phyloP scores from a whole-genome alignment of 2,113 vertebrate species.

The Serilophus lunatus region DNA sequence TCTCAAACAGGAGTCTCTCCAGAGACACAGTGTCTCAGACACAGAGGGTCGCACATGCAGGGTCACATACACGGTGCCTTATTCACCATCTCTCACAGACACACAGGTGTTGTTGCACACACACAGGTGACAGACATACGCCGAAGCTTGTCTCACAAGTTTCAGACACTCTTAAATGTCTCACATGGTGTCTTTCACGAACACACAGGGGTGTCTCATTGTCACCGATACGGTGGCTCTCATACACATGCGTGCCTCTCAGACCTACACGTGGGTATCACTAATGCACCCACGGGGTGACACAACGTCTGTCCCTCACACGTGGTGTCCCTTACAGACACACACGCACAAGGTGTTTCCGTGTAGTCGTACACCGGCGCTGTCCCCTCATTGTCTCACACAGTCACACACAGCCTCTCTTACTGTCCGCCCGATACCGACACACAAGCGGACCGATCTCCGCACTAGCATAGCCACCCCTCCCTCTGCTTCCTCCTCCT shows the following conservation, averaged over 20 bases:
- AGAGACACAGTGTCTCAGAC: not conserved
- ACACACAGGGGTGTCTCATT: rapidly evolving
- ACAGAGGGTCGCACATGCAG: rapidly evolving
- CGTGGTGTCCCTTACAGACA: not conserved
- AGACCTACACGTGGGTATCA: not conserved
- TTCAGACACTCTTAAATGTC: not conserved
- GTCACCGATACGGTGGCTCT: not conserved
- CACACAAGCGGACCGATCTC: not conserved
- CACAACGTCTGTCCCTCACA: not conserved
- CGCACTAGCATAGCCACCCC: not conserved
- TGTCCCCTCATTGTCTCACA: not conserved
- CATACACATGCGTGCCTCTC: not conserved
- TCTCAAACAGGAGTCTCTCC: not conserved
- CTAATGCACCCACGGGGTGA: rapidly evolving
- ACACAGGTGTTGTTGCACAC: not conserved
- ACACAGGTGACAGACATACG: not conserved
- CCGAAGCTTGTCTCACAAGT: not conserved
- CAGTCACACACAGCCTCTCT: not conserved
- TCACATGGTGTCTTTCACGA: rapidly evolving
- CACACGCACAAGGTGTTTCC: not conserved
- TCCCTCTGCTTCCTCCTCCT: not conserved
- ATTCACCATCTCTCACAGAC: not conserved
- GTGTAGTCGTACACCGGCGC: not conserved
- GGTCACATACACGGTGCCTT: rapidly evolving
- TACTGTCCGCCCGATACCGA: not conserved